A percentile compares a stretch with the other conserved stretches of the same genome.
These are phyloP conservation scores for Sialis fuliginosa DNA, from an alignment of 2,888 invertebrate genomes.

Conservation along the genomic window DNA sequence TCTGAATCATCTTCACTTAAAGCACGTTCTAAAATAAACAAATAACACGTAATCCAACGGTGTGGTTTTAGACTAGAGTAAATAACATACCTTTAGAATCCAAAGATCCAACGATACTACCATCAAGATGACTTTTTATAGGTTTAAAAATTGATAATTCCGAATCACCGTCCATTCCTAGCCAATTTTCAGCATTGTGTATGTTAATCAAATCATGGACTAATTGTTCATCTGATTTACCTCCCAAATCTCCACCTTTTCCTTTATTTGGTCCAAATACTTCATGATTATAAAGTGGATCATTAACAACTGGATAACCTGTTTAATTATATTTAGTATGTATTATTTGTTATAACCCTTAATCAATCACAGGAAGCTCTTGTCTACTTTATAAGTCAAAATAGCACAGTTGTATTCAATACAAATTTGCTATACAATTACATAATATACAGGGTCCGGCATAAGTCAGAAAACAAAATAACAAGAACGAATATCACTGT, in stretches of 20 bases:
- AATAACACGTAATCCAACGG: background rate
- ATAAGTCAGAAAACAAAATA: no score
- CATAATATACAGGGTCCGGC: no score
- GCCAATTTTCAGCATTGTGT: slow-evolving; percentile 89
- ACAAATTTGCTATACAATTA: no score
- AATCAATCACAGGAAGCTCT: no score
- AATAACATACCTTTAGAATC: slow-evolving; percentile 21
- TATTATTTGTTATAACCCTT: no score
- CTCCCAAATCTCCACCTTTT: slow-evolving; percentile 71
- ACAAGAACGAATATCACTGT: no score
- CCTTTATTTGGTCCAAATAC: slow-evolving; percentile 92
- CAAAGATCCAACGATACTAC: slow-evolving; percentile 24
- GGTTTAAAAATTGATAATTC: slow-evolving; percentile 67
- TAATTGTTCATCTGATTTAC: slow-evolving; percentile 76
- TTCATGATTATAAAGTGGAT: slow-evolving; percentile 89
- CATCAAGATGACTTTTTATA: slow-evolving; percentile 46
- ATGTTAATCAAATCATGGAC: slow-evolving; percentile 78
- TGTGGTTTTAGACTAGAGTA: background rate
- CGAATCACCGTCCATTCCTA: slow-evolving; percentile 78
- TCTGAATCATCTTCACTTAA: slow-evolving; percentile 45
- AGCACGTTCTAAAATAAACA: slow-evolving; percentile 17
- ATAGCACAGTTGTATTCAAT: no score
- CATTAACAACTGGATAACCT: slow-evolving; percentile 96
- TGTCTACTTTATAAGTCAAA: no score
- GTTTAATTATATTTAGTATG: slow-evolving; percentile 10